Evolutionary conservation across 2,888 invertebrate species (phyloP).

Genomic region (Smittia sp.): DNA sequence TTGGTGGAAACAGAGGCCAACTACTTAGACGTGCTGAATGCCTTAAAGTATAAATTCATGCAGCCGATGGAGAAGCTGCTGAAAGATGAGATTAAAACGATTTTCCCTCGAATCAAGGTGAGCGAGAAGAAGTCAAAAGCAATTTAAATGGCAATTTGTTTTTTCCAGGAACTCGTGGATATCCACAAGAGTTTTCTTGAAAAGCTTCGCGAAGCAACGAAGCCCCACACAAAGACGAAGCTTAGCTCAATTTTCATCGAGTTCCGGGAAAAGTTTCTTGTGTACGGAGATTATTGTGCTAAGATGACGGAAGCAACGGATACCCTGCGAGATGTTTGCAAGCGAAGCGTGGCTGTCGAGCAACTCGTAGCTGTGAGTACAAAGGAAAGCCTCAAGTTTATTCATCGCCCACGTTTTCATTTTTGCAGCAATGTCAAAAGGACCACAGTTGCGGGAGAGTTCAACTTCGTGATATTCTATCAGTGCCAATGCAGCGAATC

Average conservation of each 20-base stretch:
- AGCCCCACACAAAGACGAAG: constrained; percentile 57
- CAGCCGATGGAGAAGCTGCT: constrained; percentile 70
- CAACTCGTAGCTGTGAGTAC: constrained; percentile 50
- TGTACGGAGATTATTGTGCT: constrained; percentile 96
- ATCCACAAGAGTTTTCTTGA: constrained; percentile 81
- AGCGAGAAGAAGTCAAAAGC: not conserved
- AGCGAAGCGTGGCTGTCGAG: constrained; percentile 51
- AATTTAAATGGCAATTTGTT: not conserved
- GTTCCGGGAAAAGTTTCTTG: constrained; percentile 84
- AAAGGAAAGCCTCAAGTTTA: not conserved
- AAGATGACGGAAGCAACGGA: constrained; percentile 88
- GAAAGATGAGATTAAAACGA: constrained; percentile 70
- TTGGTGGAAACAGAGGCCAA: constrained; percentile 95
- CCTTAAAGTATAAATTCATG: constrained; percentile 77
- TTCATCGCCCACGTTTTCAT: not conserved
- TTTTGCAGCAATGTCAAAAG: constrained; percentile 80
- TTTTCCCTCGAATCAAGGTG: constrained; percentile 82
- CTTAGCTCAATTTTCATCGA: constrained; percentile 84
- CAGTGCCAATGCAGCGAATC: constrained; percentile 97
- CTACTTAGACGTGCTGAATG: constrained; percentile 89
- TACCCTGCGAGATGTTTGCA: constrained; percentile 60
- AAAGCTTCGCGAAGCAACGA: constrained; percentile 73
- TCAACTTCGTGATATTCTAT: constrained; percentile 89
- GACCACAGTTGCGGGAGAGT: constrained; percentile 94
- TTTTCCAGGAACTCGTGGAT: constrained; percentile 70